Base-by-base conservation (phyloP, 1,140 invertebrate species). In the Zophobas morio region DNA sequence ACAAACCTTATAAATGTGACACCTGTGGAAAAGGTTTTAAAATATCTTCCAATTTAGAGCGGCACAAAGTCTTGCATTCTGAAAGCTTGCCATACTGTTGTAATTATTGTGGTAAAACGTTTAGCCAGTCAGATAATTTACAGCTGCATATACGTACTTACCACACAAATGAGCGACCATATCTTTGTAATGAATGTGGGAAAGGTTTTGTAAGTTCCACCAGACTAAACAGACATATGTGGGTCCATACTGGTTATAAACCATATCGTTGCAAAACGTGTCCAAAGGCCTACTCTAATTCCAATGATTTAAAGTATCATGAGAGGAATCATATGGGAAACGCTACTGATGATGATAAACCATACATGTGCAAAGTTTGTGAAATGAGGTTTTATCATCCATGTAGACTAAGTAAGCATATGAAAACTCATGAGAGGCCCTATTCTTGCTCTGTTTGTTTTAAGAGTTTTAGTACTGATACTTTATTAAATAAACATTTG, bases 91-190 rank as follows among this genome's bases (percentile, higher is more conserved):
- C 81, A 5, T 82, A 49, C 60, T 82, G 80, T 77, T 83, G 82
- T 54, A 82, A 74, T 60, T 82, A 81, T 57, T 83, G 85, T 75
- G 82, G 84, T 1, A 84, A 83, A 80, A 82, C 83, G 1, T 86
- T 85, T 51, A 81, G 81, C 36, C 84, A 84, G 36, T 81, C 80
- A 2, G 81, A 81, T 77, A 84, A 85, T 79, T 77, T 86, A 56
- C 82, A 85, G 77, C 49, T 84, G 8, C 85, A 86, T 60, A 79
- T 82, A 51, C 75, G 83, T 32, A 83, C 83, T 6, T 80, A 81
- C 71, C 94, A 95, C 80, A 94, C 93, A 0, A 90, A 91, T 1
- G 90, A 92, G 76, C 82, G 89, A 49, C 92, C 92, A 0, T 92
- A 92, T 83, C 84, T 90, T 76, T 91, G 93, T 80, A 88, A 87